Evolutionary conservation across 2,888 invertebrate species (phyloP).

Genomic region (Melipona bicolor): DNA sequence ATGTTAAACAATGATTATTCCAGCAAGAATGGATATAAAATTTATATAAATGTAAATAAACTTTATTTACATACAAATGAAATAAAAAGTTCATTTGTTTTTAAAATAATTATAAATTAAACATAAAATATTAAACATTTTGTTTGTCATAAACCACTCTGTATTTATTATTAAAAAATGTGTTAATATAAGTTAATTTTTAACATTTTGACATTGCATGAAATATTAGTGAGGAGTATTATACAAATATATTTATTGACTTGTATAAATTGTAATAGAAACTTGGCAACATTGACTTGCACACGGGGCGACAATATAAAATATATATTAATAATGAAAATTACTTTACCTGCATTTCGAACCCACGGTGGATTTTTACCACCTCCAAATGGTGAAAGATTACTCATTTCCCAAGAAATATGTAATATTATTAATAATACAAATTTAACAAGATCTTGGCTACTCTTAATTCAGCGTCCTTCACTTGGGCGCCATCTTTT

Average conservation of each 20-base stretch:
- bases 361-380: conserved; percentile 95
- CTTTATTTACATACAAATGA: neutral
- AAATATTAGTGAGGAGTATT: conserved; percentile 2
- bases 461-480: conserved; percentile 75
- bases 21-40: neutral
- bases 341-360: conserved; percentile 85
- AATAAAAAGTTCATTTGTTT: conserved; percentile 8
- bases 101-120: neutral
- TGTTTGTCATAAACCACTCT: neutral
- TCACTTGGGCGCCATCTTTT: conserved; percentile 79
- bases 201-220: neutral
- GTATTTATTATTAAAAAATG: neutral
- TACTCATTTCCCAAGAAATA: conserved; percentile 83
- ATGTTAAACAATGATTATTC: neutral
- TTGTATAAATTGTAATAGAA: conserved; percentile 41
- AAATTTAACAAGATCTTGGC: conserved; percentile 50
- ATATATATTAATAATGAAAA: conserved; percentile 31
- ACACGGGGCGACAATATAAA: conserved; percentile 62
- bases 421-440: conserved; percentile 42
- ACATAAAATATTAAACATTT: neutral
- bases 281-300: conserved; percentile 67
- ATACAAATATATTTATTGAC: conserved; percentile 27
- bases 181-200: conserved; percentile 6
- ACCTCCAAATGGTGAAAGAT: conserved; percentile 86
- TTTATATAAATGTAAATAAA: neutral